phyloP scores from a whole-genome alignment of 2,797 vertebrate species.

The Gephyroberyx darwinii region DNA sequence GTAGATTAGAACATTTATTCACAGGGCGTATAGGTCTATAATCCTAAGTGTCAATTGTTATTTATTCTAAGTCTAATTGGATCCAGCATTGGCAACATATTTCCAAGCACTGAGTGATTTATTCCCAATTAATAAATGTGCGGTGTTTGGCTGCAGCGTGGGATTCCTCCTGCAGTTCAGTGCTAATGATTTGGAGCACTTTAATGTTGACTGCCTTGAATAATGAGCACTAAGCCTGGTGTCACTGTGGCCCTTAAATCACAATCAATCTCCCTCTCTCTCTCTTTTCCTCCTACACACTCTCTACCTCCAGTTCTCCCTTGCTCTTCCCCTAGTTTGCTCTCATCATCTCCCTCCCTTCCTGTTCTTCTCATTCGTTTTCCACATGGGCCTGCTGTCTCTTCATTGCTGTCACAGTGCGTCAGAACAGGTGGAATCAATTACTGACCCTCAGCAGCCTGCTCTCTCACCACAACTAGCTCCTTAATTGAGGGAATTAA shows the following conservation, averaged over 20 bases:
- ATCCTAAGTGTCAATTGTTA: slow-evolving; percentile 61
- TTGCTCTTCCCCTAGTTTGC: slow-evolving; percentile 22
- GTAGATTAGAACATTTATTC: slow-evolving; percentile 54
- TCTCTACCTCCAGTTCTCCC: slow-evolving; percentile 39
- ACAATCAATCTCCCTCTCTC: slow-evolving; percentile 50
- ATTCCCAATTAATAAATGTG: slow-evolving; percentile 72
- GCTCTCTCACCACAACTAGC: slow-evolving; percentile 66
- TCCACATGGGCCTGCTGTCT: slow-evolving; percentile 42
- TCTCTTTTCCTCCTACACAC: slow-evolving; percentile 54
- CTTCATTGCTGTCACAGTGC: slow-evolving; percentile 64
- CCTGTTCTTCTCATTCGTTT: slow-evolving; percentile 51
- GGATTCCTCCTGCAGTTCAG: slow-evolving; percentile 68
- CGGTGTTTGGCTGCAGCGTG: slow-evolving; percentile 51
- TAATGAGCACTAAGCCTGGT: slow-evolving; percentile 66
- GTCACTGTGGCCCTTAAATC: slow-evolving; percentile 69
- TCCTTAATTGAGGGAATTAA: slow-evolving; percentile 77
- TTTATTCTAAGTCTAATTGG: slow-evolving; percentile 60
- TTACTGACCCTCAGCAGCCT: slow-evolving; percentile 69
- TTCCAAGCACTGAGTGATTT: slow-evolving; percentile 63
- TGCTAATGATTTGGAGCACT: slow-evolving; percentile 72
- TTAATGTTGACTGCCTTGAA: slow-evolving; percentile 72
- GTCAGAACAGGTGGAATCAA: slow-evolving; percentile 81
- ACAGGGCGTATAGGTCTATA: slow-evolving; percentile 36
- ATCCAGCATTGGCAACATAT: slow-evolving; percentile 61
- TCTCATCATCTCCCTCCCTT: slow-evolving; percentile 38